These are phyloP conservation scores for Eulemur rubriventer DNA, from an alignment of 2,797 vertebrate species.

Conservation along the genomic window DNA sequence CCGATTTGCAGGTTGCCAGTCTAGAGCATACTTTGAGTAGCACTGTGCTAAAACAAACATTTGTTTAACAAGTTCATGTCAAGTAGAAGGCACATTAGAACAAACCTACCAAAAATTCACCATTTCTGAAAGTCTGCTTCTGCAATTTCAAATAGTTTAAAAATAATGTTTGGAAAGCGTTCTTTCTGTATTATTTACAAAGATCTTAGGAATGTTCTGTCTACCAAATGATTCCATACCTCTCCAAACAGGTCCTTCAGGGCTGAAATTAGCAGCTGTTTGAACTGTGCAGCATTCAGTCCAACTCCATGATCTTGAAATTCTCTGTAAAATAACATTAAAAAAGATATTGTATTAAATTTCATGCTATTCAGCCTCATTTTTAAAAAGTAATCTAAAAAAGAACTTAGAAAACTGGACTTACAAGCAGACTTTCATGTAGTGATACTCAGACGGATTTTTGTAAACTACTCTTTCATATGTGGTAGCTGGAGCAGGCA, in stretches of 20 bases:
- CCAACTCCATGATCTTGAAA: slow-evolving; percentile 85
- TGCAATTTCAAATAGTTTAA: neutral
- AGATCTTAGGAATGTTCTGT: neutral
- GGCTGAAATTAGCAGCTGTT: slow-evolving; percentile 91
- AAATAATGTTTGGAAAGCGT: neutral
- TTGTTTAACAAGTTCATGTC: neutral
- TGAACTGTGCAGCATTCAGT: slow-evolving; percentile 89
- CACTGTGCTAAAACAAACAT: neutral
- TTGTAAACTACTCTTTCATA: slow-evolving; percentile 89
- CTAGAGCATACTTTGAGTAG: neutral
- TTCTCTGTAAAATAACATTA: slow-evolving; percentile 80
- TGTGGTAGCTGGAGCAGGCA: slow-evolving; percentile 70
- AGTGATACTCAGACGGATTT: slow-evolving; percentile 88
- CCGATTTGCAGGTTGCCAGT: neutral
- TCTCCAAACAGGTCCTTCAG: slow-evolving; percentile 93
- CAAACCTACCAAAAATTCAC: neutral
- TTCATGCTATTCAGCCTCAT: neutral
- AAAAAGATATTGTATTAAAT: neutral
- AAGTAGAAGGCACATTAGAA: neutral
- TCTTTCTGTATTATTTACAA: slow-evolving; percentile 22
- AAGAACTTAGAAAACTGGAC: slow-evolving; percentile 71
- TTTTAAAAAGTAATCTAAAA: neutral
- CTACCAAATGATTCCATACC: slow-evolving; percentile 82
- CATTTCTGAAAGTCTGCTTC: neutral
- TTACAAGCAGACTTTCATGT: slow-evolving; percentile 92